Conservation (phyloP, 2,113 vertebrate species). For the Serinus canaria region DNA sequence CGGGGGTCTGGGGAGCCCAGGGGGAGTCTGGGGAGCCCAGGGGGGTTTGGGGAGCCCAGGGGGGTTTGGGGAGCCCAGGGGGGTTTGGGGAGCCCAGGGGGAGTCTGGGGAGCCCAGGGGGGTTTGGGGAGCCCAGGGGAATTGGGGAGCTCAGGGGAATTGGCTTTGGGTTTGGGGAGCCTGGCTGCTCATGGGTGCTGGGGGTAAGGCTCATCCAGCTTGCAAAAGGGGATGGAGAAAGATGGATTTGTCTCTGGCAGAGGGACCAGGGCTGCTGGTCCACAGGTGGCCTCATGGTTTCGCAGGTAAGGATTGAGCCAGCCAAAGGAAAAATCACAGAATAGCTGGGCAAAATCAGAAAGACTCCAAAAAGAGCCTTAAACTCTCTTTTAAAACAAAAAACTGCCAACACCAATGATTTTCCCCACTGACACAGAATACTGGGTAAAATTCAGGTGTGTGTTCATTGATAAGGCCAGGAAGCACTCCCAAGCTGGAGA, state of each 20-base stretch:
- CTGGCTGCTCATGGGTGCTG: not conserved
- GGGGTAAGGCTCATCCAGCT: not conserved
- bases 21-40: accelerated
- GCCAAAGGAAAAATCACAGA: not conserved
- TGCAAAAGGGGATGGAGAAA: not conserved
- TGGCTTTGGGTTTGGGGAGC: not conserved
- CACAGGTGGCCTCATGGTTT: not conserved
- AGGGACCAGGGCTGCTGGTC: accelerated
- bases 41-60: not conserved
- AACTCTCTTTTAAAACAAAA: not conserved
- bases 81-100: accelerated
- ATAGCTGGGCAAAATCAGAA: not conserved
- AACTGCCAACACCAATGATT: not conserved
- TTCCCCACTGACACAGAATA: not conserved
- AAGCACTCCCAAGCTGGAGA: not conserved
- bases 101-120: not conserved
- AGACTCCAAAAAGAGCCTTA: not conserved
- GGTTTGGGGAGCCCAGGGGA: not conserved
- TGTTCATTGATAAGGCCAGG: not conserved
- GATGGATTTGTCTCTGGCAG: not conserved
- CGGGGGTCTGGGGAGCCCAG: accelerated
- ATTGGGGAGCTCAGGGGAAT: accelerated
- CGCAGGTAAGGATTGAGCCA: not conserved
- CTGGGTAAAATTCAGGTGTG: not conserved
- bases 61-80: not conserved